A percentile compares a stretch with the other conserved stretches of the same genome.
phyloP scores from a whole-genome alignment of 2,113 vertebrate genomes.

The Prietella phreatophila region DNA sequence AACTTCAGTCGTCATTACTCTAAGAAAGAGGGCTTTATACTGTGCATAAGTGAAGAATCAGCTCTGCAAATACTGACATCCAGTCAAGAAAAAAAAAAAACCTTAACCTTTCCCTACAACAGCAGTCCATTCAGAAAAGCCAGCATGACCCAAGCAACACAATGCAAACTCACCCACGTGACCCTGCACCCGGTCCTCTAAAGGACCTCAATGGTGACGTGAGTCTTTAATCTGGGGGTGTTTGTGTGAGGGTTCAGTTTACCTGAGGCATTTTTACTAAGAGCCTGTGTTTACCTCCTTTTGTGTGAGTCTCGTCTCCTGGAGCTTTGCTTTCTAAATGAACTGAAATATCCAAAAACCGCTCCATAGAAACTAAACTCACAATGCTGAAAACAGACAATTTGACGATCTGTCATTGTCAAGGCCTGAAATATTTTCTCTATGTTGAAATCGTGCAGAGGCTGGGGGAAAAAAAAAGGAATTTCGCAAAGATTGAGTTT shows the following conservation, averaged over 20 bases:
- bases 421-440: not conserved
- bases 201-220: conserved; percentile 46
- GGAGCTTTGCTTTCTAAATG: conserved; percentile 37
- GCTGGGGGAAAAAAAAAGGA: not conserved
- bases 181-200: conserved; percentile 6
- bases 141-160: not conserved
- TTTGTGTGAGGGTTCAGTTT: conserved; percentile 30
- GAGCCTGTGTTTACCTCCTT: conserved; percentile 6
- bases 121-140: not conserved
- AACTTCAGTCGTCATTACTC: not conserved
- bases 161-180: not conserved
- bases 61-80: not conserved
- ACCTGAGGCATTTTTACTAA: conserved; percentile 18
- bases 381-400: conserved; percentile 3
- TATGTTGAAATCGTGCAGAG: not conserved
- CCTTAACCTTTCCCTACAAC: not conserved
- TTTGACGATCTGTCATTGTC: not conserved
- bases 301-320: conserved; percentile 15
- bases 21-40: not conserved
- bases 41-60: not conserved
- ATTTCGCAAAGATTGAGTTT: not conserved
- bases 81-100: not conserved
- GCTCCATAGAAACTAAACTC: conserved; percentile 21
- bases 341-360: conserved; percentile 28
- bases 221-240: conserved; percentile 31